Evolutionary conservation across 2,888 invertebrate genomes (phyloP).

Genomic region (Subacronicta megacephala): DNA sequence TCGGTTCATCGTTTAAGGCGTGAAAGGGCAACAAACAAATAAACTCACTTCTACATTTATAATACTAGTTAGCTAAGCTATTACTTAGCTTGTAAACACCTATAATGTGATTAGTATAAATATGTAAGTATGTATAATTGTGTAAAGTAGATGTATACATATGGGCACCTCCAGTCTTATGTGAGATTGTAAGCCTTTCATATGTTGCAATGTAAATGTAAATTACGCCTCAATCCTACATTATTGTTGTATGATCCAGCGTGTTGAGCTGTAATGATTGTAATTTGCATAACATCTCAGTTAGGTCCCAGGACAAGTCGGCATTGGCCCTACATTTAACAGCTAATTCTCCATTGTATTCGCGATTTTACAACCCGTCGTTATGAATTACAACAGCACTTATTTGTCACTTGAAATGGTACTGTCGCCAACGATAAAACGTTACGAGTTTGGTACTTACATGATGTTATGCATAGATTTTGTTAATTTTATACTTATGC

Average conservation of each 20-base stretch:
- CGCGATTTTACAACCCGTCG: constrained; percentile 66
- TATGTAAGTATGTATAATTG: too few relatives aligned
- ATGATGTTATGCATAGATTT: constrained; percentile 48
- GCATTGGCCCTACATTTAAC: constrained; percentile 67
- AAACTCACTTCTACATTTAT: too few relatives aligned
- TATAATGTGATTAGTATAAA: constrained; percentile 4
- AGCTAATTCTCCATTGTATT: constrained; percentile 72
- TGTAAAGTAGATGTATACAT: too few relatives aligned
- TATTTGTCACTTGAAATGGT: constrained; percentile 65
- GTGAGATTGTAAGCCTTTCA: constrained; percentile 39
- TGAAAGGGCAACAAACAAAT: too few relatives aligned
- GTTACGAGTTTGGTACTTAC: constrained; percentile 55
- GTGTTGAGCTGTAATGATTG: constrained; percentile 44
- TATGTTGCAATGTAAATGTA: constrained; percentile 46
- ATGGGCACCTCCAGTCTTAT: constrained; percentile 9
- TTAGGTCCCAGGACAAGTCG: constrained; percentile 42
- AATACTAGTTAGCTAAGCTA: too few relatives aligned
- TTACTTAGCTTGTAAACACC: constrained; percentile 3
- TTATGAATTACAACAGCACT: constrained; percentile 75
- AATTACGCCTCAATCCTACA: constrained; percentile 51
- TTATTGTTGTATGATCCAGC: constrained; percentile 37
- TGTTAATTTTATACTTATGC: constrained; percentile 42
- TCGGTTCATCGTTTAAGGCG: too few relatives aligned
- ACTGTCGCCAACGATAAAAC: constrained; percentile 61
- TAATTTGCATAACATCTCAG: constrained; percentile 54